Evolutionary conservation across 1,140 invertebrate species (phyloP), one percentile per base, ranked within the genome.

Genomic region (Pseudomyrmex cubaensis): DNA sequence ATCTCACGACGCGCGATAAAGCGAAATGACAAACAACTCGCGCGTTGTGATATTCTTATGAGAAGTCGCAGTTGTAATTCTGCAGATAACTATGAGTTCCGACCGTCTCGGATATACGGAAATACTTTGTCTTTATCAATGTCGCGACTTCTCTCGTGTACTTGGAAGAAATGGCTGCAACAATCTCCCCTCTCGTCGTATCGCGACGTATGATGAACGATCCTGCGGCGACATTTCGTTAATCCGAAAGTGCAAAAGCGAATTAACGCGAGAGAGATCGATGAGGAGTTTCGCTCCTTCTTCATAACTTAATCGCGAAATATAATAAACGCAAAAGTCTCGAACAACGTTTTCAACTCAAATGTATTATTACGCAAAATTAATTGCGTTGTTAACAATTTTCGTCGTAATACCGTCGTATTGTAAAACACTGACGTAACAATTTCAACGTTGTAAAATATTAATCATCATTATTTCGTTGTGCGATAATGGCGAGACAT

Each of bases 71-170:
- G 52, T 80, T 80, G 76, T 72, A 80, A 80, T 80, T 72, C 46
- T 20, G 54, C 66, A 59, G 76, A 80, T 80, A 80, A 69, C 44
- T 70, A 22, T 72, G 64, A 80, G 76, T 50, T 35, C 64, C 52
- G 44, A 80, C 66, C 46, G 20, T 12, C 76, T 72, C 52, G 76
- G 66, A 80, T 70, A 80, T 70, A 35, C 76, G 64, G 76, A 80
- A 80, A 72, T 66, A 48, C 76, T 80, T 80, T 44, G 76, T 80
- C 76, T 80, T 80, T 80, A 80, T 80, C 66, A 80, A 80, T 46
- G 76, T 80, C 76, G 54, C 66, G 54, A 70, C 64, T 80, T 48
- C 35, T 35, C 35, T 35, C 10, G 76, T 12, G 4, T 25, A 46
- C 46, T 69, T 12, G 52, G 20, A 80, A 80, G 76, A 80, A 80